These are phyloP conservation scores for Semotilus atromaculatus DNA, from an alignment of 2,797 vertebrate species.

Conservation along the genomic window DNA sequence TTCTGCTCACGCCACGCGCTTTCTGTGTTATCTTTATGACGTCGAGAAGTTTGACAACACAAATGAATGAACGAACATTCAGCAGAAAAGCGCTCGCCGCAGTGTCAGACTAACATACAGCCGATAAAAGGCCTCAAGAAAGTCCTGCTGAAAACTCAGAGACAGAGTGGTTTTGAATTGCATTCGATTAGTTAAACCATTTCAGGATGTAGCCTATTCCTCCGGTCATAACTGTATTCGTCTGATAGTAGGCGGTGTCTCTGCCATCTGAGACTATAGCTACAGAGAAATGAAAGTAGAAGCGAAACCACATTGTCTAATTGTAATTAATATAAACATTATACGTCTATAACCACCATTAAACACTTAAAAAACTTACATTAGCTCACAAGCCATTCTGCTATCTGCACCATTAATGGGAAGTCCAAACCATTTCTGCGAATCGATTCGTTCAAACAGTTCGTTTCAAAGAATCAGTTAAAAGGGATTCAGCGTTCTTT, in stretches of 20 bases:
- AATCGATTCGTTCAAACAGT: slow-evolving; percentile 19
- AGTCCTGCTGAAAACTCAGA: neutral
- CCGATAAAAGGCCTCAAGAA: neutral
- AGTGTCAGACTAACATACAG: neutral
- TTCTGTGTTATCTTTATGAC: slow-evolving; percentile 12
- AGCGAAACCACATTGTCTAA: neutral
- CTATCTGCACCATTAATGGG: neutral
- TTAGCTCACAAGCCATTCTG: neutral
- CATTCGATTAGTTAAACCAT: neutral
- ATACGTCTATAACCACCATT: neutral
- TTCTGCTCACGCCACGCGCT: slow-evolving; percentile 29
- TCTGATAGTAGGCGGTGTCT: neutral
- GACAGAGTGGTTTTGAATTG: neutral
- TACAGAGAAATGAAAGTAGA: neutral
- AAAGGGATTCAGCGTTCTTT: neutral
- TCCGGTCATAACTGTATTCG: neutral
- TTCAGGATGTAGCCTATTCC: neutral
- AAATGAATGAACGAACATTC: slow-evolving; percentile 8
- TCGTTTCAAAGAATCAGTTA: neutral
- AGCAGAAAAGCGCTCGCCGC: neutral
- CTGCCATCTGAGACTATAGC: neutral
- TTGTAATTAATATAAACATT: neutral
- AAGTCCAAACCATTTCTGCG: neutral
- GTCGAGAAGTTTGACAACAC: slow-evolving; percentile 26
- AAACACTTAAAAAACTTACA: neutral